Evolutionary conservation across 2,888 invertebrate genomes (phyloP).

Genomic region (Machimus rusticus): DNA sequence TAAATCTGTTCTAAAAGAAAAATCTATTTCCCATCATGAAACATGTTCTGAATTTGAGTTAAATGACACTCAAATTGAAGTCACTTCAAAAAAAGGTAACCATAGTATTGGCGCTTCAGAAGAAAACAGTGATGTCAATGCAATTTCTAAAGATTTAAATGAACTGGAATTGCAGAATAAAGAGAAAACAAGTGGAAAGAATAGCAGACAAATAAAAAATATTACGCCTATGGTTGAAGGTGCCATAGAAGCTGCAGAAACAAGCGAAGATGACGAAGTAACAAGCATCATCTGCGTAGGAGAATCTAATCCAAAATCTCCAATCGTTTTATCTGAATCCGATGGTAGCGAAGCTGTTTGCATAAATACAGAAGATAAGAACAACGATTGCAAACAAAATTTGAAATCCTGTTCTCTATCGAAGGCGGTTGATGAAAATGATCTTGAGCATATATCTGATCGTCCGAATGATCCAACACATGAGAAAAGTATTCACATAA

Average conservation of each 20-base stretch:
- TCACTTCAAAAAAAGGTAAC: not conserved
- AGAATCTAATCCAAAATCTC: not conserved
- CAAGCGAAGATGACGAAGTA: slow-evolving; percentile 1
- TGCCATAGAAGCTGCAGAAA: not conserved
- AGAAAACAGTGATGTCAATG: not conserved
- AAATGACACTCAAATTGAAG: not conserved
- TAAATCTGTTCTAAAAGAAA: not conserved
- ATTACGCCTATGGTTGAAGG: not conserved
- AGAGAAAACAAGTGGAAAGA: not conserved
- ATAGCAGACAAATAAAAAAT: not conserved
- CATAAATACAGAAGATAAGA: not conserved
- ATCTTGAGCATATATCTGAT: not conserved
- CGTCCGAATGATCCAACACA: not conserved
- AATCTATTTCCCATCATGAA: not conserved
- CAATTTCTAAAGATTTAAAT: not conserved
- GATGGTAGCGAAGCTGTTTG: not conserved
- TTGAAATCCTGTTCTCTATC: not conserved
- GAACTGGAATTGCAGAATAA: not conserved
- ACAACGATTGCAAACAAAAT: not conserved
- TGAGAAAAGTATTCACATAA: not conserved
- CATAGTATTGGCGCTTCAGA: not conserved
- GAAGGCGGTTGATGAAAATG: not conserved
- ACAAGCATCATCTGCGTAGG: not conserved
- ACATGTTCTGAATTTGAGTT: not conserved
- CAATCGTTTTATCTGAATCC: not conserved